Conservation (phyloP, 2,113 vertebrate species). For the Zeus faber region DNA sequence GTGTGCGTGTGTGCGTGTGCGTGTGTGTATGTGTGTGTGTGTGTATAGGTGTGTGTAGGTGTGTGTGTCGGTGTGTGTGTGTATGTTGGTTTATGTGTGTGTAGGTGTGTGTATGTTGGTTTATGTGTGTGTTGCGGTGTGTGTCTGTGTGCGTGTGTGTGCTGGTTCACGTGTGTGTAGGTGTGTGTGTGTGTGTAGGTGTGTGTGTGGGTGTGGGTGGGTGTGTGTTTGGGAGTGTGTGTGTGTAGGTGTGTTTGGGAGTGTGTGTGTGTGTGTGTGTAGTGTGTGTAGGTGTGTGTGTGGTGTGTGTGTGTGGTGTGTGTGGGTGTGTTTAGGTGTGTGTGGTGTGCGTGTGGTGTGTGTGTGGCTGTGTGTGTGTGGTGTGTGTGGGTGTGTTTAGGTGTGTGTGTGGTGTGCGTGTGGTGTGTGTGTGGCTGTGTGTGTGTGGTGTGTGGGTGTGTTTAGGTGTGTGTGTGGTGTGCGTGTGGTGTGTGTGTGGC, state of each 20-base stretch:
- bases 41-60: too few relatives aligned
- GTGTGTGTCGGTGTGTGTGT: background rate
- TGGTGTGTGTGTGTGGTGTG: too few relatives aligned
- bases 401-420: too few relatives aligned
- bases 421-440: background rate
- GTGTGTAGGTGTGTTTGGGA: too few relatives aligned
- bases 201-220: background rate
- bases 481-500: conserved; percentile 49
- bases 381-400: too few relatives aligned
- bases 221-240: background rate
- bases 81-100: background rate
- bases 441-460: background rate
- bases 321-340: too few relatives aligned
- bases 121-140: background rate
- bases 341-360: too few relatives aligned
- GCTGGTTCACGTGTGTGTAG: background rate
- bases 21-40: too few relatives aligned
- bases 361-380: too few relatives aligned
- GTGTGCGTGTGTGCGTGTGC: too few relatives aligned
- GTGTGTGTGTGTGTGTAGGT: background rate
- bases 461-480: conserved; percentile 37
- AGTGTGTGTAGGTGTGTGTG: background rate
- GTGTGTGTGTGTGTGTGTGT: conserved; percentile 1
- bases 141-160: background rate
- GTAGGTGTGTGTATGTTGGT: too few relatives aligned